phyloP scores from a whole-genome alignment of 2,113 vertebrate species.

The rat (Rattus norvegicus) region DNA sequence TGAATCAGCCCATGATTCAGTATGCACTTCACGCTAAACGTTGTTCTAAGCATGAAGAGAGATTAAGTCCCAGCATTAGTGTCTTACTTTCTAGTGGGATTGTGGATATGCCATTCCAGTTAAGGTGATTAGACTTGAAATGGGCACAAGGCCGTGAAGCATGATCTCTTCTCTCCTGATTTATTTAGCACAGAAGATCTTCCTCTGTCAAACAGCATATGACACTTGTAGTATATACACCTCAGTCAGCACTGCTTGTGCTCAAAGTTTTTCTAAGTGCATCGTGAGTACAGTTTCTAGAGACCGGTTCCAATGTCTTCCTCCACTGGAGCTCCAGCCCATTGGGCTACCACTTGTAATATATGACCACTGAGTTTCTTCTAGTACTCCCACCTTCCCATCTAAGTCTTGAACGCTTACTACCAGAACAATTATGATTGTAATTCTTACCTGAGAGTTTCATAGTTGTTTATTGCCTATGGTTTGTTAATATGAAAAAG shows the following conservation, averaged over 20 bases:
- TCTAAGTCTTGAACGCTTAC: background rate
- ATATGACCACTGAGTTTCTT: background rate
- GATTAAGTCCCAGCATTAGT: background rate
- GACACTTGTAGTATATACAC: background rate
- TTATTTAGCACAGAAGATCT: constrained; percentile 6
- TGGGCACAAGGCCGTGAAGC: background rate
- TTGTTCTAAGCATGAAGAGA: background rate
- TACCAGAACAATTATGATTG: background rate
- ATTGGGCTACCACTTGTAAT: background rate
- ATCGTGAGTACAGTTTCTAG: background rate
- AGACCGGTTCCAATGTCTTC: background rate
- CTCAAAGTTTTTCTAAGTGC: background rate
- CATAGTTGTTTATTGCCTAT: no score
- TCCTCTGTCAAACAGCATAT: background rate
- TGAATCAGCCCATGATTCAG: constrained; percentile 20
- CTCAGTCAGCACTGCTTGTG: constrained; percentile 4
- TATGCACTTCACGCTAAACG: background rate
- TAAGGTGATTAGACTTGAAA: background rate
- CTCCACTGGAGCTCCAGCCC: background rate
- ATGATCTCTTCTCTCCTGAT: background rate
- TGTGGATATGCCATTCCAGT: background rate
- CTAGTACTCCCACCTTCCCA: background rate
- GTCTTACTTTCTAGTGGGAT: background rate
- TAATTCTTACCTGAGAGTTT: no score
- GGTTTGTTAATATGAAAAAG: no score